Evolutionary conservation across 2,113 vertebrate genomes (phyloP), one percentile per base, ranked within the genome.

Genomic region (Colius striatus): DNA sequence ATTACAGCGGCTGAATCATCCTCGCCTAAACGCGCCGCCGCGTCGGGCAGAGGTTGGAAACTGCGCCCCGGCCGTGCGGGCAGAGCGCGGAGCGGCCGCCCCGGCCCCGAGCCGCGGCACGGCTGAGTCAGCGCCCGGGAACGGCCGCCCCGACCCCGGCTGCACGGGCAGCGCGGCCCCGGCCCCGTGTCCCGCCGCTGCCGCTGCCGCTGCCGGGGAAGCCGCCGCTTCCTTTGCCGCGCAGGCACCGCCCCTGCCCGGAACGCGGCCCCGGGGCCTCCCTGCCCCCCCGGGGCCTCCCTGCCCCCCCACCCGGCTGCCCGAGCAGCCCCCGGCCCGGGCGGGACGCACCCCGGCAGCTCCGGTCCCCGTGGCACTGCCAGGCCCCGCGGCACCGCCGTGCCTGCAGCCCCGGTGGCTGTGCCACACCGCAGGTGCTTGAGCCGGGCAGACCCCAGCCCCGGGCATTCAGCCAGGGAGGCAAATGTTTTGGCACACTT

Each of bases 1-100:
- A 96, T 95, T 92, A 83, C 78, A 15, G 79, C 60, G 23, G 51
- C 78, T 96, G 95, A 96, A 95, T 96, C 96, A 96, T 96, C 95
- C 95, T 93, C 92, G 85, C 53, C 65, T 57, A 93, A 93, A 73
- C 20, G 38, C 22, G 11, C 34, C 34, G 41, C 70, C 48, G 18
- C 38, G 8, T n/a, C n/a, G n/a, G n/a, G n/a, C n/a, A n/a, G n/a
- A n/a, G n/a, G n/a, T n/a, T n/a, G 94, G 75, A 95, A 96, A 92
- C 87, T 27, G 41, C 54, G 45, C 83, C 11, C 7, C 30, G 76
- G 80, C 67, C 10, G 66, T 53, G 27, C 54, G 54, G 4, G 36
- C 75, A 8, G 61, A 45, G n/a, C n/a, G n/a, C n/a, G n/a, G n/a
- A n/a, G n/a, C n/a, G n/a, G n/a, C 38, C 38, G 80, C 17, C 13